Conservation (phyloP, 1,140 invertebrate species). For the Lepidurus couesii region DNA sequence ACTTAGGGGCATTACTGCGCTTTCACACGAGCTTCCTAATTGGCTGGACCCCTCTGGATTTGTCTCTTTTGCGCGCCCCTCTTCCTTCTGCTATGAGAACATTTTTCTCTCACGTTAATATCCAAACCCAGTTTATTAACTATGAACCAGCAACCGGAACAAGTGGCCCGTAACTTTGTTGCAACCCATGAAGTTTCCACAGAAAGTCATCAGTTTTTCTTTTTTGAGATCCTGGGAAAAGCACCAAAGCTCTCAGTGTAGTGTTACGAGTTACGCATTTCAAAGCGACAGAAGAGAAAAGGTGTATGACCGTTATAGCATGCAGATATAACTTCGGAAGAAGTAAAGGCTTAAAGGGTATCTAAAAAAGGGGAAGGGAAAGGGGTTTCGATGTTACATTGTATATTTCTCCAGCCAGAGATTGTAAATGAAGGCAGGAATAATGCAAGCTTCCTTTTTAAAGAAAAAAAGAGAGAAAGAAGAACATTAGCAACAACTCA, state of each 20-base stretch:
- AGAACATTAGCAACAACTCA: conserved; percentile 9
- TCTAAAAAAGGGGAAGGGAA: neutral
- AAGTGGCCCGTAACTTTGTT: too few relatives aligned
- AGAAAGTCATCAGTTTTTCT: too few relatives aligned
- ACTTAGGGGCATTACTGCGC: neutral
- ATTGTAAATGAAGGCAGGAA: neutral
- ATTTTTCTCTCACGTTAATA: neutral
- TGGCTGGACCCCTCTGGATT: neutral
- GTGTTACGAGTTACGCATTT: too few relatives aligned
- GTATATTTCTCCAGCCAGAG: neutral
- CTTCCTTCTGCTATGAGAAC: neutral
- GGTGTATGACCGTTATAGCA: too few relatives aligned
- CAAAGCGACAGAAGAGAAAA: too few relatives aligned
- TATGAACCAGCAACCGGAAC: neutral
- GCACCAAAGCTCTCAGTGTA: too few relatives aligned
- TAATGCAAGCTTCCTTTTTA: neutral
- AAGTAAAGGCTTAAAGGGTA: neutral
- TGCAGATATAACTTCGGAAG: too few relatives aligned
- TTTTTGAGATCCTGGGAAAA: too few relatives aligned
- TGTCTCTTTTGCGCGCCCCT: neutral
- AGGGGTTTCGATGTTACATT: neutral
- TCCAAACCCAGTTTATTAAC: too few relatives aligned
- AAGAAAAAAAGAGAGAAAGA: neutral
- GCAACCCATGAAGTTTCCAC: too few relatives aligned
- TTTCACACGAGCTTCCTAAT: conserved; percentile 22